Percentiles rank a stretch among this genome's conserved stretches.
Conservation (phyloP, 1,140 invertebrate species). For the Bilobella aurantiaca region DNA sequence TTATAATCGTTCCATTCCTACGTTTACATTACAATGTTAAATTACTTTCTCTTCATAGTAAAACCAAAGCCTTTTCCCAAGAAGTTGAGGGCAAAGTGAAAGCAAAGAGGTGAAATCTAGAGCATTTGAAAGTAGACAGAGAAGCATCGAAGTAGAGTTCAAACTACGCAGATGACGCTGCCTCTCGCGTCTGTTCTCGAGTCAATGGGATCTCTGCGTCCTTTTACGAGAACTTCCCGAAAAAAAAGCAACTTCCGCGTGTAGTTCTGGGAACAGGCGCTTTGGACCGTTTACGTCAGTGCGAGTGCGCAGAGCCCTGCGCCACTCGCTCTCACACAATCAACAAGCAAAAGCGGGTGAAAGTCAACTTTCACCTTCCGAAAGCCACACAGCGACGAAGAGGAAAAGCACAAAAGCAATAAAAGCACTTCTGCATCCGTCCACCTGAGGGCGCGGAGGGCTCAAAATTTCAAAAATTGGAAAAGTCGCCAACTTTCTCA, state of each 20-base stretch:
- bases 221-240: not conserved
- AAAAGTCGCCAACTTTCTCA: not conserved
- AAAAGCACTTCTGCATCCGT: too few relatives aligned
- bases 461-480: too few relatives aligned
- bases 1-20: constrained; percentile 99
- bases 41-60: not conserved
- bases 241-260: too few relatives aligned
- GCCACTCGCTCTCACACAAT: too few relatives aligned
- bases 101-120: constrained; percentile 8
- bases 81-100: constrained; percentile 10
- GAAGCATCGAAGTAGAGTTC: not conserved
- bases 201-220: not conserved
- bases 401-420: not conserved
- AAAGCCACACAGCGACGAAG: not conserved
- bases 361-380: not conserved
- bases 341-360: not conserved
- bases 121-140: not conserved
- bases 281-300: too few relatives aligned
- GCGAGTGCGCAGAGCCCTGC: too few relatives aligned
- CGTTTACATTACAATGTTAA: not conserved
- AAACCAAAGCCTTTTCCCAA: not conserved
- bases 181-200: not conserved
- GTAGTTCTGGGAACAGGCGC: not conserved
- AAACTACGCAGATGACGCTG: not conserved
- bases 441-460: too few relatives aligned